Percentiles rank a stretch among this genome's conserved stretches.
phyloP scores from a whole-genome alignment of 2,888 invertebrate species.

The Abscondita cerata region DNA sequence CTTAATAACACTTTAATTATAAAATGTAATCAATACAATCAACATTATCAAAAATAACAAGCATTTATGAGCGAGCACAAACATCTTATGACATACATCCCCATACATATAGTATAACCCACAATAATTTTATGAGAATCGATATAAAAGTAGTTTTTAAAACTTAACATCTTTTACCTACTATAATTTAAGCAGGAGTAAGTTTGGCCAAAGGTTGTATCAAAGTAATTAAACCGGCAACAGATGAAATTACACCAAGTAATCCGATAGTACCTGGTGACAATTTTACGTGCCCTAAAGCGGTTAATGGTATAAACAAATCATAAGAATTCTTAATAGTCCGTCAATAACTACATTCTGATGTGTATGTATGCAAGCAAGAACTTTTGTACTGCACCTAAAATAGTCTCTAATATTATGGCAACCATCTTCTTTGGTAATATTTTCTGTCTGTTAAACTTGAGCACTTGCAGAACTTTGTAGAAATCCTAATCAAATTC shows the following conservation, averaged over 20 bases:
- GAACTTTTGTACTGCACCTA: slow-evolving; percentile 37
- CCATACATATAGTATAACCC: no score
- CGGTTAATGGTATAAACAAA: slow-evolving; percentile 83
- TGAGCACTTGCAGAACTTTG: slow-evolving; percentile 74
- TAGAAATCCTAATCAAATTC: slow-evolving; percentile 82
- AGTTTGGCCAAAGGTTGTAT: slow-evolving; percentile 82
- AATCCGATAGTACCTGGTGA: slow-evolving; percentile 80
- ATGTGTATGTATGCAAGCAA: slow-evolving; percentile 55
- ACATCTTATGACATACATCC: no score
- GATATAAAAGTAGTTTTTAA: no score
- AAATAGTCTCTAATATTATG: slow-evolving; percentile 43
- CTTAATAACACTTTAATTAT: no score
- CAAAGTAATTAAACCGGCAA: slow-evolving; percentile 78
- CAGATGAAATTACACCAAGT: slow-evolving; percentile 81
- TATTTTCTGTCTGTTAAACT: slow-evolving; percentile 56
- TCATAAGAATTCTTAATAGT: slow-evolving; percentile 87
- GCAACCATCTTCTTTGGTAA: slow-evolving; percentile 39
- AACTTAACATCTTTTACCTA: neutral
- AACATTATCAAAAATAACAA: no score
- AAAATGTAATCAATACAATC: no score
- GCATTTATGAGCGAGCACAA: no score
- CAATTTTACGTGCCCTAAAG: slow-evolving; percentile 78
- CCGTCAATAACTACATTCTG: slow-evolving; percentile 80
- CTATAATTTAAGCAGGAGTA: slow-evolving; percentile 63
- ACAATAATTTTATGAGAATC: no score